Evolutionary conservation across 2,888 invertebrate genomes (phyloP), one percentile per base, ranked within the genome.

Genomic region (Amphipoea lucens): DNA sequence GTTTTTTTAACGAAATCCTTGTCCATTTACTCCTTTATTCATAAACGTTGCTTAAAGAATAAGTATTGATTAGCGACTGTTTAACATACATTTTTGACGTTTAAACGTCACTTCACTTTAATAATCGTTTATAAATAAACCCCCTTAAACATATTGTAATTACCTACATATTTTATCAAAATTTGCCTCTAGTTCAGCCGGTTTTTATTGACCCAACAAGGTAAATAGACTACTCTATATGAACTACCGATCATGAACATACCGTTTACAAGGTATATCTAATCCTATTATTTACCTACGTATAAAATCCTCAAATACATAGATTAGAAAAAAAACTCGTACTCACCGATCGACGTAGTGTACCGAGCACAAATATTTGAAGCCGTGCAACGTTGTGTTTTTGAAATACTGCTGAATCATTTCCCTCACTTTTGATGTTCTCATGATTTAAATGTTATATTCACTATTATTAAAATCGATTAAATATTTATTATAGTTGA

Each of bases 361-460:
- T 60, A 76, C 90, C 23, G 94, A 93, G 23, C 78, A 87, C 48
- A 96, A 87, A 90, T 96, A 96, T 86, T 96, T 97, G 81, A 96
- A 96, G 11, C 96, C 96, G 73, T 97, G 96, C 17, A 97, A 85
- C 0, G 96, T 96, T 0, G 96, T 96, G 0, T 93, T 93, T 71
- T 90, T 90, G 62, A 93, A 93, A 78, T 94, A 96, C 2, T 94
- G 90, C 51, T 86, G 90, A 17, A 94, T 82, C 0, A 90, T 90
- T 36, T 86, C 81, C 57, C 76, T 81, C 11, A 91, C 67, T 2
- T 89, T 86, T 3, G 87, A 74, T 4, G 71, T 81, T 62, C 23
- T 87, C 80, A 87, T 91, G 83, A 83, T 89, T 71, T 40, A 0
- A 20, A 45, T 11, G 7, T 42, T 60, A 36, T 17, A 48, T 57